Evolutionary conservation across 2,113 vertebrate genomes (phyloP), one percentile per base, ranked within the genome.

Genomic region (Eptatretus burgeri): DNA sequence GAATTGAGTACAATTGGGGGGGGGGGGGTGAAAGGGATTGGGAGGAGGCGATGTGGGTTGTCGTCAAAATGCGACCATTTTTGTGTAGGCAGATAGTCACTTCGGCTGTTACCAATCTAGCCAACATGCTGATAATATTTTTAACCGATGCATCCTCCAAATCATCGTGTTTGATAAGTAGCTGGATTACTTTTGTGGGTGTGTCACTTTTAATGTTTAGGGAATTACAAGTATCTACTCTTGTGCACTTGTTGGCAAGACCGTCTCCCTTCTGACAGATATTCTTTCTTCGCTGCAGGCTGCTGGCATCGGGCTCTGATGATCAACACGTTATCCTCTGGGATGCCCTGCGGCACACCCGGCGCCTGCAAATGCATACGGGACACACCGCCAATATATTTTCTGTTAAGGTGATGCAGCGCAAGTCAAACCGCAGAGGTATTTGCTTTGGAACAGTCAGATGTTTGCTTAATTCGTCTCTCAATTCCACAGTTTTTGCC

Each of bases 341-440:
- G 91, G 89, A 98, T 75, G 87, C 91, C 2, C 78, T 95, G 70
- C 79, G 78, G 72, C 84, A 91, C 74, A 89, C 82, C 76, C 94
- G 91, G 71, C 81, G 95, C 62, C 82, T 85, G 64, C 86, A 84
- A 75, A 95, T 98, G 89, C 89, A 94, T 71, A 98, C 91, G 1
- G 89, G 91, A 52, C 91, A 98, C 63, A 84, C 89, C 7, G 91
- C 91, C 67, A 98, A 98, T 74, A 94, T 98, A 72, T 98, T 98
- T 70, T 93, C 91, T 66, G 91, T 95, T 51, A 98, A 98, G 85
- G 91, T 18, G 50, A 14, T 19, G 56, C 19, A 3, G 56, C 19
- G n/a, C n/a, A 19, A 17, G 27, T 17, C 63, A 17, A 19, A 2
- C 3, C 27, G 17, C 62, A 41, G 49, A 14, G 51, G 5, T n/a